phyloP scores from a whole-genome alignment of 1,140 invertebrate genomes.

The Vollenhovia emeryi region DNA sequence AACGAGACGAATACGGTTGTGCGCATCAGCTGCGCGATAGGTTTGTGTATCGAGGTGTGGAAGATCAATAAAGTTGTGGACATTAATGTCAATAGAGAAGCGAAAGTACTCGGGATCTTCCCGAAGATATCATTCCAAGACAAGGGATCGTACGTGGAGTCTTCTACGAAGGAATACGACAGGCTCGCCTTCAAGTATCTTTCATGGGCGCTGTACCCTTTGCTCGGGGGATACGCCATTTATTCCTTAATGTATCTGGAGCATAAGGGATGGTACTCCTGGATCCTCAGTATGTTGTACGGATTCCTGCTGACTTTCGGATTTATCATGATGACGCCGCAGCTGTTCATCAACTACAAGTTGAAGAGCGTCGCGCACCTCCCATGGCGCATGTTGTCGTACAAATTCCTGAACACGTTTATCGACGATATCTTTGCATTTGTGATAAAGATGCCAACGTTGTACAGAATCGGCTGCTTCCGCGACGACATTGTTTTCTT shows the following conservation, averaged over 20 bases:
- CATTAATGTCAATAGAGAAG: constrained; percentile 92
- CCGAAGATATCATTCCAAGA: constrained; percentile 94
- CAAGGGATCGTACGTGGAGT: constrained; percentile 98
- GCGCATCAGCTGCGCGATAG: constrained; percentile 95
- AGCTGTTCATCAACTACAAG: constrained; percentile 99
- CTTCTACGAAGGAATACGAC: constrained; percentile 98
- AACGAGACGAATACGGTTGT: constrained; percentile 99
- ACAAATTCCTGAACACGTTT: constrained; percentile 99
- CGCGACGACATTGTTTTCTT: constrained; percentile 99
- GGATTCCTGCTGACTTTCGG: constrained; percentile 99
- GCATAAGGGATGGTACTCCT: constrained; percentile 99
- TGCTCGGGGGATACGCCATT: constrained; percentile 96
- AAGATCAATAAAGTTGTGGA: constrained; percentile 99
- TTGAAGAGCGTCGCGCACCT: constrained; percentile 99
- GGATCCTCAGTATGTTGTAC: constrained; percentile 97
- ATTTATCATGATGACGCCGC: constrained; percentile 99
- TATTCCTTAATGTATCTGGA: constrained; percentile 99
- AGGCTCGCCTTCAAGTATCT: constrained; percentile 98
- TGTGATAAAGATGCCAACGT: constrained; percentile 99
- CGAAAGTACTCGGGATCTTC: constrained; percentile 91
- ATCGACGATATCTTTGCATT: constrained; percentile 99
- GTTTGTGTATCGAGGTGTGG: constrained; percentile 99
- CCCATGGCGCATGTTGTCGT: constrained; percentile 99
- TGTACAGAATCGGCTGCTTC: constrained; percentile 98
- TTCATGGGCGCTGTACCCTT: constrained; percentile 97